Evolutionary conservation across 2,888 invertebrate species (phyloP), one percentile per base, ranked within the genome.

Genomic region (Mayetiola destructor): DNA sequence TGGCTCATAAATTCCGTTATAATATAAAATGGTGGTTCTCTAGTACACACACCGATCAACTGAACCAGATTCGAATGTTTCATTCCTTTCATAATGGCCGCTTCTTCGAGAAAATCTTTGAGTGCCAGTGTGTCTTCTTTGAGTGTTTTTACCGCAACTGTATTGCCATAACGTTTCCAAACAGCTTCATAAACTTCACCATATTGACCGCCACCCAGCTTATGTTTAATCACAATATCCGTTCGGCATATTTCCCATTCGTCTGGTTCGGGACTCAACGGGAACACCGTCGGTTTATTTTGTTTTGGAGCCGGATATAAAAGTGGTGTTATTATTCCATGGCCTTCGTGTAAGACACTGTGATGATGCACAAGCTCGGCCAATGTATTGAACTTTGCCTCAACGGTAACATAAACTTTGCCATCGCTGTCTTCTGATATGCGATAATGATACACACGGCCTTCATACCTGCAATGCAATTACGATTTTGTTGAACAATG

Each of bases 61-160:
- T 97, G 95, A 61, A 99, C 97, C 64, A 99, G 79, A 78, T 99
- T 99, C 23, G 94, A 88, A 76, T 99, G 99, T 65, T 94, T 92
- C 93, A 99, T 95, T 75, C 96, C 96, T 71, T 99, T 99, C 99
- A 99, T 99, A 58, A 99, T 95, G 57, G 92, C 88, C 1, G 99
- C 99, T 74, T 99, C 99, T 69, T 96, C 97, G 56, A 99, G 78
- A 74, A 99, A 99, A 73, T 99, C 99, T 72, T 97, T 96, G 59
- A 99, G 77, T 12, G 96, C 96, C 97, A 99, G 99, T 20, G 96
- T 96, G 71, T 99, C 99, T 74, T 99, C 97, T 79, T 99, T 97
- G 14, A 99, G 77, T 1, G 99, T 99, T 75, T 99, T 99, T 12
- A 99, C 97, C 30, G 99, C 99, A 56, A 99, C 96, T 2, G 93